phyloP scores from a whole-genome alignment of 2,113 vertebrate species.

The Nyctibius bracteatus region DNA sequence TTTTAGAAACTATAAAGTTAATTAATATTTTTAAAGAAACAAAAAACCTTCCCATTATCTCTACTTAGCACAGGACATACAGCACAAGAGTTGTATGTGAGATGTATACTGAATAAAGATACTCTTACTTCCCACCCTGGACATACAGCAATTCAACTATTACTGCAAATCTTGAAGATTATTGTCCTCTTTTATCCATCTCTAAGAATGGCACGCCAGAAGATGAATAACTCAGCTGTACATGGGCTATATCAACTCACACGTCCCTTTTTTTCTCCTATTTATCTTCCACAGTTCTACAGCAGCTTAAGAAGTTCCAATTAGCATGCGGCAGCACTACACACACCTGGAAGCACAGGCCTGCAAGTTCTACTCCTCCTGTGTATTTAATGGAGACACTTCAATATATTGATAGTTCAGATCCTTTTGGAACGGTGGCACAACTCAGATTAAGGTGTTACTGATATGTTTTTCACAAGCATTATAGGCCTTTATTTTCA shows the following conservation, averaged over 20 bases:
- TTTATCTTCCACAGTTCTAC: background rate
- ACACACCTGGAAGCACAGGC: background rate
- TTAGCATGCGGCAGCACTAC: background rate
- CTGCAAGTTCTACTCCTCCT: background rate
- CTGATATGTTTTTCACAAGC: background rate
- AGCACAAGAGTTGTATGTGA: rapidly evolving
- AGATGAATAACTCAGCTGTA: background rate
- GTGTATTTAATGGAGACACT: background rate
- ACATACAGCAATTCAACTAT: background rate
- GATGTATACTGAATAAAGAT: background rate
- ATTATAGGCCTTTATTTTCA: background rate
- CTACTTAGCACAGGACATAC: background rate
- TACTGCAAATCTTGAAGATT: background rate
- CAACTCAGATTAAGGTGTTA: background rate
- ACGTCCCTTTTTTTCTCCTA: rapidly evolving
- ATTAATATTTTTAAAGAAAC: background rate
- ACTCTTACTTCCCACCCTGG: background rate
- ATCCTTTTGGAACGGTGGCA: background rate
- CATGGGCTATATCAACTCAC: background rate
- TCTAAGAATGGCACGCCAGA: background rate
- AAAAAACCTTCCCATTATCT: background rate
- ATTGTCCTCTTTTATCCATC: background rate
- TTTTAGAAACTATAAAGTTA: background rate
- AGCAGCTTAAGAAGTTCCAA: background rate
- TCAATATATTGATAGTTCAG: background rate